Percentiles rank a stretch among this genome's conserved stretches.
Evolutionary conservation across 2,888 invertebrate species (phyloP).

Genomic region (Epinotia ramella): DNA sequence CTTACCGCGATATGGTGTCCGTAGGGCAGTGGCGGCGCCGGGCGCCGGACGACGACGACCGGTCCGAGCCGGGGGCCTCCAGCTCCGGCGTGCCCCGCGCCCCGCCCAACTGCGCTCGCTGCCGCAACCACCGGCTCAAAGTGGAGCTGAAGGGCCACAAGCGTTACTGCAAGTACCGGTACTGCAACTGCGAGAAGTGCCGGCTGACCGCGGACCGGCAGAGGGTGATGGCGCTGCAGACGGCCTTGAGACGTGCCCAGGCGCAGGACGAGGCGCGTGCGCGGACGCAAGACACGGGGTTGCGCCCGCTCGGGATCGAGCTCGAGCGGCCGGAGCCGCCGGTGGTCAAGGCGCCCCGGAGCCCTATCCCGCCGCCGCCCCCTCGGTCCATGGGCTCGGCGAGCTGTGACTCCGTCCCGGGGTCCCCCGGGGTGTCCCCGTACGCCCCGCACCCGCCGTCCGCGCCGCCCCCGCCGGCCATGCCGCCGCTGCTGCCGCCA

Average conservation of each 20-base stretch:
- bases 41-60: conserved; percentile 79
- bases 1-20: conserved; percentile 76
- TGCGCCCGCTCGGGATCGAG: conserved; percentile 73
- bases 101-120: conserved; percentile 96
- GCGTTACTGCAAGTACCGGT: conserved; percentile 94
- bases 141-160: conserved; percentile 96
- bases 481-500: conserved; percentile 80
- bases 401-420: conserved; percentile 76
- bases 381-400: conserved; percentile 73
- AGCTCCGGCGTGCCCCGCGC: conserved; percentile 89
- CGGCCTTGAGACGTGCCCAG: conserved; percentile 92
- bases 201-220: conserved; percentile 94
- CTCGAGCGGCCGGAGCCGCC: conserved; percentile 80
- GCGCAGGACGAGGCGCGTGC: conserved; percentile 92
- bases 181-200: conserved; percentile 95
- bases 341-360: conserved; percentile 76
- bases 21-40: conserved; percentile 81
- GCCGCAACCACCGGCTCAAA: conserved; percentile 96
- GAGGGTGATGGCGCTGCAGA: conserved; percentile 95
- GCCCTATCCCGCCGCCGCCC: conserved; percentile 66
- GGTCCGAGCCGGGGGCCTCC: conserved; percentile 79
- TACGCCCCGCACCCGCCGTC: conserved; percentile 83
- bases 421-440: conserved; percentile 77
- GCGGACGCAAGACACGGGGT: conserved; percentile 74
- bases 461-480: conserved; percentile 83